These are phyloP conservation scores for Tapirus terrestris DNA, from an alignment of 2,113 vertebrate genomes.

Conservation along the genomic window DNA sequence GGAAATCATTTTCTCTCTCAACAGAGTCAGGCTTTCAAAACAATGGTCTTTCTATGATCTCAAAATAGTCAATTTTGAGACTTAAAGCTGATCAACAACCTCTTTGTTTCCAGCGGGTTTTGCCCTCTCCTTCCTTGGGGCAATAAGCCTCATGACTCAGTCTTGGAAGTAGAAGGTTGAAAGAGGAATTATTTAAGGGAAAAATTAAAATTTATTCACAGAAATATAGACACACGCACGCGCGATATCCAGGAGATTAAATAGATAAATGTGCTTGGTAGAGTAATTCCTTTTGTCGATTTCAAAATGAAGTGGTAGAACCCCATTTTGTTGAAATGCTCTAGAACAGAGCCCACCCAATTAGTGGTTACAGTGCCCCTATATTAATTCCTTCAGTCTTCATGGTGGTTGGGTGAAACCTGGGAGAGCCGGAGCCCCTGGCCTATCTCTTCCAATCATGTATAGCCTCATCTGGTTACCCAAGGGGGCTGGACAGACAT, in stretches of 20 bases:
- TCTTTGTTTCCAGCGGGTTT: slow-evolving; percentile 44
- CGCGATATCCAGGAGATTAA: not conserved
- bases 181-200: slow-evolving; percentile 30
- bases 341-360: not conserved
- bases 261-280: not conserved
- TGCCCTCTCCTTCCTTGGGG: not conserved
- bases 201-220: slow-evolving; percentile 24
- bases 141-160: slow-evolving; percentile 38
- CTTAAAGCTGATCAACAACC: slow-evolving; percentile 17
- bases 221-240: not conserved
- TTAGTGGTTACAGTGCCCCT: not conserved
- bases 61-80: slow-evolving; percentile 36
- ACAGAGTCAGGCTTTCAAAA: slow-evolving; percentile 4
- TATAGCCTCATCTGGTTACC: not conserved
- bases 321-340: not conserved
- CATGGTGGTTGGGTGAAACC: not conserved
- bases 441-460: not conserved
- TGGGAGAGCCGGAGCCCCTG: not conserved
- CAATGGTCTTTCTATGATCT: not conserved
- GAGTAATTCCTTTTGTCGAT: not conserved
- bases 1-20: slow-evolving; percentile 35
- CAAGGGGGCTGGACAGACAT: not conserved
- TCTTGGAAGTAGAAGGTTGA: slow-evolving; percentile 19
- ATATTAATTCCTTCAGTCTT: not conserved
- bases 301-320: slow-evolving; percentile 33